These are phyloP conservation scores for Hoplostethus atlanticus DNA, from an alignment of 2,797 vertebrate species.

Conservation along the genomic window DNA sequence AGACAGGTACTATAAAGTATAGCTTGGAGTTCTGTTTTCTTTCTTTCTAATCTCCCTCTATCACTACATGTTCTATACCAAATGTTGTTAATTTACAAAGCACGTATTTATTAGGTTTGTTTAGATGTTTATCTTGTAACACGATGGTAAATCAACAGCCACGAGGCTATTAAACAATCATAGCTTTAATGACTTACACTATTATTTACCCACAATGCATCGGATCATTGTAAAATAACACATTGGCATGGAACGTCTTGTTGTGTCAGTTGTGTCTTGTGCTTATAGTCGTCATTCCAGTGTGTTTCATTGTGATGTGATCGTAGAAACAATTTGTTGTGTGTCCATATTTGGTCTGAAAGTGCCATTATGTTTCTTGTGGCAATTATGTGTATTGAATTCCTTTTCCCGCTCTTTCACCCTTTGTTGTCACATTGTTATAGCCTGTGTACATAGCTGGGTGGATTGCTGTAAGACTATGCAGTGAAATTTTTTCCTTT, in stretches of 20 bases:
- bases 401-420: constrained; percentile 23
- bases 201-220: constrained; percentile 37
- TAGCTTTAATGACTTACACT: constrained; percentile 27
- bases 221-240: constrained; percentile 76
- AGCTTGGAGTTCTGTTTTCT: constrained; percentile 70
- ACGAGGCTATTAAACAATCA: constrained; percentile 14
- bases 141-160: constrained; percentile 15
- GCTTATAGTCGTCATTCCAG: constrained; percentile 39
- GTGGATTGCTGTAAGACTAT: constrained; percentile 21
- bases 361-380: constrained; percentile 26
- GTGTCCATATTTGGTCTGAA: constrained; percentile 29
- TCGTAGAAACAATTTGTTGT: constrained; percentile 16
- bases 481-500: neutral
- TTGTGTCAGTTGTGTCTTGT: constrained; percentile 34
- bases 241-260: no score
- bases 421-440: constrained; percentile 31
- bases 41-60: constrained; percentile 51
- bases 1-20: constrained; percentile 83
- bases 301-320: constrained; percentile 42
- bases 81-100: constrained; percentile 86
- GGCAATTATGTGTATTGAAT: constrained; percentile 11
- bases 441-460: constrained; percentile 9
- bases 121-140: neutral
- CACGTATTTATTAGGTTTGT: constrained; percentile 7
- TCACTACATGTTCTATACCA: constrained; percentile 83